These are phyloP conservation scores for Propithecus perrieri DNA, from an alignment of 2,797 vertebrate genomes.

Conservation along the genomic window DNA sequence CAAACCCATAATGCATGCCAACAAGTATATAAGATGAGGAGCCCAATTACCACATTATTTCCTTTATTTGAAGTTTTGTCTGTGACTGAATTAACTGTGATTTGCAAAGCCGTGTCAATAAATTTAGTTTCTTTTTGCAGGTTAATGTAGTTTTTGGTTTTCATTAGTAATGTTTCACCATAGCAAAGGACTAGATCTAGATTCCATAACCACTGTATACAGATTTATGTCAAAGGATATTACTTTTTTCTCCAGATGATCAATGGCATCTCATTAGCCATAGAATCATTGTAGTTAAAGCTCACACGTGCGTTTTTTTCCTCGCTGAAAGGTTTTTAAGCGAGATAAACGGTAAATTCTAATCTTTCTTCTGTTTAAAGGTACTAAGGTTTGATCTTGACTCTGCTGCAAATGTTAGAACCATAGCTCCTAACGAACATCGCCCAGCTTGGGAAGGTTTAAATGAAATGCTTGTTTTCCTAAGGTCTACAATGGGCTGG, in stretches of 20 bases:
- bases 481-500: constrained; percentile 73
- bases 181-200: constrained; percentile 68
- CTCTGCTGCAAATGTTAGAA: constrained; percentile 39
- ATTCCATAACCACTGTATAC: constrained; percentile 48
- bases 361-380: constrained; percentile 48
- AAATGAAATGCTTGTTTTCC: constrained; percentile 70
- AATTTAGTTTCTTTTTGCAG: constrained; percentile 73
- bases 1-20: constrained; percentile 85
- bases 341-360: constrained; percentile 20
- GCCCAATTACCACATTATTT: constrained; percentile 83
- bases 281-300: constrained; percentile 37
- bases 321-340: constrained; percentile 1
- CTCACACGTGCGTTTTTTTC: not conserved
- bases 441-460: constrained; percentile 35
- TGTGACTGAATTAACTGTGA: constrained; percentile 81
- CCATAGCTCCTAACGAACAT: constrained; percentile 11
- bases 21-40: constrained; percentile 80
- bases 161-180: constrained; percentile 67
- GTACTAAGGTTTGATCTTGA: constrained; percentile 29
- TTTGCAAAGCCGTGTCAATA: constrained; percentile 80
- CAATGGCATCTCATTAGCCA: constrained; percentile 64
- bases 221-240: constrained; percentile 72
- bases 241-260: constrained; percentile 68
- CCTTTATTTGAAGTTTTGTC: constrained; percentile 84
- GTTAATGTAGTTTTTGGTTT: constrained; percentile 72